Evolutionary conservation across 1,140 invertebrate species (phyloP).

Genomic region (Bombus turneri): DNA sequence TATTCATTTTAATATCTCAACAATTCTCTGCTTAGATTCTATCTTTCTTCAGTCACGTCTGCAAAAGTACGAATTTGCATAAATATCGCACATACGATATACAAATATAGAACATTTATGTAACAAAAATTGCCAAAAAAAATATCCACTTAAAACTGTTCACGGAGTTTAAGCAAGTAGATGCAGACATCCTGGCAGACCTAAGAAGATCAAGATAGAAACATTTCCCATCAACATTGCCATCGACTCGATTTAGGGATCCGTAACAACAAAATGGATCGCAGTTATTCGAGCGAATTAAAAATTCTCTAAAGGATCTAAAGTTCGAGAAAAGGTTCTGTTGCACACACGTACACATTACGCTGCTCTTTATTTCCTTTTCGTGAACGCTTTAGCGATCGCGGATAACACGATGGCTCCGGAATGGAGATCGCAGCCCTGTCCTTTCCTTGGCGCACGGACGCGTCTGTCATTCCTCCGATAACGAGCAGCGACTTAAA

Average conservation of each 20-base stretch:
- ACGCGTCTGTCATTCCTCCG: conserved; percentile 70
- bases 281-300: neutral
- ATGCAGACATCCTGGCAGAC: neutral
- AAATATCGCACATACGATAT: no score
- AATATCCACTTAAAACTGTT: no score
- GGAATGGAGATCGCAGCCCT: conserved; percentile 42
- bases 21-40: neutral
- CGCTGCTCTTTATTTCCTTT: neutral
- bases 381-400: conserved; percentile 21
- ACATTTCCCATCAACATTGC: neutral
- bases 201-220: neutral
- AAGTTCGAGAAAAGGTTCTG: neutral
- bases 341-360: neutral
- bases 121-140: neutral
- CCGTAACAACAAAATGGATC: neutral
- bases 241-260: neutral
- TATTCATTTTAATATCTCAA: no score
- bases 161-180: neutral
- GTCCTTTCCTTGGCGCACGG: conserved; percentile 53
- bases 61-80: neutral
- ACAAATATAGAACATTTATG: neutral
- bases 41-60: neutral
- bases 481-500: conserved; percentile 74
- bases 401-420: conserved; percentile 5
- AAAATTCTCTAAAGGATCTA: neutral